Conservation (phyloP, 2,888 invertebrate species). For the Muschampia plurimacula region DNA sequence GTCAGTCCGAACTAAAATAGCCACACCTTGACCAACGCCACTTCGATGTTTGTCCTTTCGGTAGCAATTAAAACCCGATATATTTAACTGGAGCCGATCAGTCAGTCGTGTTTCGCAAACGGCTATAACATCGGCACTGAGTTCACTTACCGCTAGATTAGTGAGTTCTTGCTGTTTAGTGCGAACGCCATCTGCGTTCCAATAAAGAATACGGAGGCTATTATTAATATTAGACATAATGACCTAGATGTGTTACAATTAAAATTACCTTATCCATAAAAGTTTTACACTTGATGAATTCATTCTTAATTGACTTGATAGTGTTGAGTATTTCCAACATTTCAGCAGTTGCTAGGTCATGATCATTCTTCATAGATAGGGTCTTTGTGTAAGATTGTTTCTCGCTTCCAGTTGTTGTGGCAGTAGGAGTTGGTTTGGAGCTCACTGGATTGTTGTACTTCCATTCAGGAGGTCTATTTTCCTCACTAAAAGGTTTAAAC, state of each 20-base stretch:
- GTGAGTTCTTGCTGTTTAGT: slow-evolving; percentile 28
- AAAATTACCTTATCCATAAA: slow-evolving; percentile 33
- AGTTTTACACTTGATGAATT: slow-evolving; percentile 30
- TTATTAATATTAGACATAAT: slow-evolving; percentile 1
- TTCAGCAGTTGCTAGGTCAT: slow-evolving; percentile 17
- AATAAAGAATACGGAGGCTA: slow-evolving; percentile 22
- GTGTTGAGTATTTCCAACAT: slow-evolving; percentile 35
- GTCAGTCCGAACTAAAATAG: background rate
- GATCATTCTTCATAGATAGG: background rate
- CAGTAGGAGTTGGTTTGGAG: background rate
- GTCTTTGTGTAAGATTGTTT: background rate
- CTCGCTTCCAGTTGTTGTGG: background rate
- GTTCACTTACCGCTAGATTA: slow-evolving; percentile 13
- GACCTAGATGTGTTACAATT: slow-evolving; percentile 27
- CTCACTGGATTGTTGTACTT: background rate
- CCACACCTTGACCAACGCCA: background rate
- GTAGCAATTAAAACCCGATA: background rate
- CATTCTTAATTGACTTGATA: slow-evolving; percentile 30
- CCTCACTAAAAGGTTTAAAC: background rate
- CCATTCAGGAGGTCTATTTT: background rate
- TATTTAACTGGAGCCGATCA: background rate
- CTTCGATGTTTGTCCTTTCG: background rate
- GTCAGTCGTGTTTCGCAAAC: background rate
- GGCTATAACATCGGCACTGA: background rate
- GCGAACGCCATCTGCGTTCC: slow-evolving; percentile 39